These are phyloP conservation scores for Eulithis prunata DNA, from an alignment of 2,888 invertebrate species.

Conservation along the genomic window DNA sequence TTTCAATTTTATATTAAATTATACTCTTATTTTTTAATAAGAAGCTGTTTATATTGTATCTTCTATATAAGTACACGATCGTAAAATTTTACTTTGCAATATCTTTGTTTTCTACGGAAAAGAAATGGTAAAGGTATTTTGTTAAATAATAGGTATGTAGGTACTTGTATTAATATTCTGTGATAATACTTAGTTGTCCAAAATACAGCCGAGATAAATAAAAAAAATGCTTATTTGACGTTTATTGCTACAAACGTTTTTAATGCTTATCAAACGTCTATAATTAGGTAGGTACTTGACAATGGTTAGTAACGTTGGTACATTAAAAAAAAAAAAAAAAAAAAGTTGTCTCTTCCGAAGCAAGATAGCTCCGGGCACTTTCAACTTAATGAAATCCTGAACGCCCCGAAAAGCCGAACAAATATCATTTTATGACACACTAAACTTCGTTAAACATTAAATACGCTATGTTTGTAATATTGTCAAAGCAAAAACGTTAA, in stretches of 20 bases:
- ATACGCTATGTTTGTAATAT: constrained; percentile 71
- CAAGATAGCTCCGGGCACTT: constrained; percentile 41
- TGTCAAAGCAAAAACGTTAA: constrained; percentile 61
- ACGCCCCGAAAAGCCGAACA: constrained; percentile 68
- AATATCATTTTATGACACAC: constrained; percentile 79
- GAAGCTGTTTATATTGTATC: constrained; percentile 2
- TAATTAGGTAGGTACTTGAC: too few species aligned
- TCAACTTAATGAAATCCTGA: constrained; percentile 63
- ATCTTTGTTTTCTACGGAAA: background rate
- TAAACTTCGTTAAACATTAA: constrained; percentile 77
- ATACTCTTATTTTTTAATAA: constrained; percentile 18
- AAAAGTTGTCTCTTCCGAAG: background rate
- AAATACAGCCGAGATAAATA: too few species aligned
- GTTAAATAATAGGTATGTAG: too few species aligned
- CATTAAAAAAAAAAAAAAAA: too few species aligned
- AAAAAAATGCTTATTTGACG: too few species aligned
- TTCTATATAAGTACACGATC: constrained; percentile 1
- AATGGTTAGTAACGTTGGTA: too few species aligned
- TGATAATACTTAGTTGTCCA: too few species aligned
- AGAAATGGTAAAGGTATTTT: background rate
- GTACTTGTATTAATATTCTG: too few species aligned
- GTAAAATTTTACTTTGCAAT: background rate
- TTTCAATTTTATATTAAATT: constrained; percentile 37
- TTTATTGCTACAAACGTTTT: too few species aligned
- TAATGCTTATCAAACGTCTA: too few species aligned